These are phyloP conservation scores for Tetanocera ferruginea DNA, from an alignment of 2,888 invertebrate species.

Conservation along the genomic window DNA sequence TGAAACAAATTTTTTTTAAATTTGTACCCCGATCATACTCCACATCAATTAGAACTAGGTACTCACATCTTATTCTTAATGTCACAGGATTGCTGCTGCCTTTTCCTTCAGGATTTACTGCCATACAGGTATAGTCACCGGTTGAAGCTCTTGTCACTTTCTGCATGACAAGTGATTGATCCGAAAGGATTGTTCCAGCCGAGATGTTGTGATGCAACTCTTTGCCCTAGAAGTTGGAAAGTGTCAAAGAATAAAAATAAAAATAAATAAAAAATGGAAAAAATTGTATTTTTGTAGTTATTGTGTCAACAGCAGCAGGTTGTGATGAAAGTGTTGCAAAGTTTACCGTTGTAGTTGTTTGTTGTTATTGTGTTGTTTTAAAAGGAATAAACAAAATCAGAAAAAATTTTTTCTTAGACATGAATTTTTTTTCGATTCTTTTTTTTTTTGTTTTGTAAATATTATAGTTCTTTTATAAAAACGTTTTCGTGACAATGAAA, in stretches of 20 bases:
- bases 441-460: background rate
- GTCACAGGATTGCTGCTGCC: constrained; percentile 81
- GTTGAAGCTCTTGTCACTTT: constrained; percentile 85
- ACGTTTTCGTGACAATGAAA: background rate
- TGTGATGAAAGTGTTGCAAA: background rate
- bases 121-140: constrained; percentile 90
- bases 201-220: constrained; percentile 87
- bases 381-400: background rate
- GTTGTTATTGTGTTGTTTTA: background rate
- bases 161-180: constrained; percentile 88
- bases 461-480: background rate
- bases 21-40: too few species aligned
- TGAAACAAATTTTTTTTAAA: too few species aligned
- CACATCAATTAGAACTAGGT: constrained; percentile 40
- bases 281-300: background rate
- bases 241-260: background rate
- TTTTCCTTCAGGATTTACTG: constrained; percentile 87
- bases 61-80: constrained; percentile 80
- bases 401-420: background rate
- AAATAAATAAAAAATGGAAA: background rate
- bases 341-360: background rate
- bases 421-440: background rate
- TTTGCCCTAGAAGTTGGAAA: constrained; percentile 74
- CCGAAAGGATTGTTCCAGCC: constrained; percentile 86
- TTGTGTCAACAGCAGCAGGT: background rate